phyloP scores from a whole-genome alignment of 2,113 vertebrate genomes.

The Nesoenas mayeri region DNA sequence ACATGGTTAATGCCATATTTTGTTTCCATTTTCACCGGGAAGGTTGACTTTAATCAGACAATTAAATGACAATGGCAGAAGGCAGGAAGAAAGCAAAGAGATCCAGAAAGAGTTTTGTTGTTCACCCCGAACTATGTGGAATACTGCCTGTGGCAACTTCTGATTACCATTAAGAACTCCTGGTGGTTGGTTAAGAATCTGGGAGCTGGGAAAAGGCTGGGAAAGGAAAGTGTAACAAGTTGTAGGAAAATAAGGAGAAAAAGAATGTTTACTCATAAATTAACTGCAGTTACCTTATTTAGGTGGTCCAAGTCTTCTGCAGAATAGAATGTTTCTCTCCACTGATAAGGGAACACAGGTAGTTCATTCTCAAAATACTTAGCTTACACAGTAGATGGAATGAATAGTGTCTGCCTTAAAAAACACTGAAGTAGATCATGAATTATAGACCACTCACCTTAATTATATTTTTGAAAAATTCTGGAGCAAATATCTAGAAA shows the following conservation, averaged over 20 bases:
- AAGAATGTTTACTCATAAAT: background rate
- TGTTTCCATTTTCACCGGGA: background rate
- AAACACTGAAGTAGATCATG: background rate
- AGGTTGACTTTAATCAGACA: background rate
- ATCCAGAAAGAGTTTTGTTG: background rate
- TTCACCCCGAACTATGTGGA: background rate
- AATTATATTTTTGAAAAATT: background rate
- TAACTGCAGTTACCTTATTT: background rate
- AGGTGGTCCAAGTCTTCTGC: background rate
- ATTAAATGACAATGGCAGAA: background rate
- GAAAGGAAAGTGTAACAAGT: background rate
- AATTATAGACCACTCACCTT: background rate
- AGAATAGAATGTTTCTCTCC: background rate
- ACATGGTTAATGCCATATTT: background rate
- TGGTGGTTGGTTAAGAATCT: background rate
- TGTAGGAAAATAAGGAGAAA: background rate
- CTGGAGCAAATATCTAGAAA: background rate
- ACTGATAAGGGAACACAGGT: background rate
- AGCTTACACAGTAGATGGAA: background rate
- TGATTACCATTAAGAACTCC: background rate
- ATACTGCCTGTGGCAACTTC: background rate
- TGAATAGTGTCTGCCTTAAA: background rate
- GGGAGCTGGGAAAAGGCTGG: background rate
- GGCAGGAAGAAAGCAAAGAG: background rate
- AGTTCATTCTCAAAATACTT: background rate